Conservation (phyloP, 2,113 vertebrate genomes). For the Osmerus eperlanus region DNA sequence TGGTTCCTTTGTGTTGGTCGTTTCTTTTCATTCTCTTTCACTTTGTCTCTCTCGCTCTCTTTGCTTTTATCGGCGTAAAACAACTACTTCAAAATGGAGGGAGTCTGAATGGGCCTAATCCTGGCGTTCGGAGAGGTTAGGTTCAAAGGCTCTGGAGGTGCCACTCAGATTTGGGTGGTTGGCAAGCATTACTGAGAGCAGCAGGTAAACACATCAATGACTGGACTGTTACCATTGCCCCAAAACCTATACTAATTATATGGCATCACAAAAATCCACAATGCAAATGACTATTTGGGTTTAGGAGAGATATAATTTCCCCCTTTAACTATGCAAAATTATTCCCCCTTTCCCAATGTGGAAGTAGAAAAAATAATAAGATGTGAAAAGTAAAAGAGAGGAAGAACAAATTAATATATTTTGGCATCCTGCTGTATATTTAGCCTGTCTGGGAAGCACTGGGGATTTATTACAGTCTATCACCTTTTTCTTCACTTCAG, state of each 20-base stretch:
- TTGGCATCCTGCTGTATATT: slow-evolving; percentile 53
- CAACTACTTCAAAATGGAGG: slow-evolving; percentile 34
- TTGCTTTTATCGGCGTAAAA: slow-evolving; percentile 29
- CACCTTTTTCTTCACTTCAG: slow-evolving; percentile 46
- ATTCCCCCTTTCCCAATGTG: slow-evolving; percentile 34
- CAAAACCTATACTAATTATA: slow-evolving; percentile 26
- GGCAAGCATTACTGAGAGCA: background rate
- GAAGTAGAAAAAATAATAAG: slow-evolving; percentile 40
- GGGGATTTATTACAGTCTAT: slow-evolving; percentile 62
- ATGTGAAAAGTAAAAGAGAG: slow-evolving; percentile 40
- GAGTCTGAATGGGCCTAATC: slow-evolving; percentile 36
- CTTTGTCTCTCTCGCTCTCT: slow-evolving; percentile 21
- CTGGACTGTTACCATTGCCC: slow-evolving; percentile 5
- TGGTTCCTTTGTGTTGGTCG: background rate
- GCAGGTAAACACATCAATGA: slow-evolving; percentile 1
- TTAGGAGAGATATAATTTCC: slow-evolving; percentile 40
- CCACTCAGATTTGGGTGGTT: slow-evolving; percentile 20
- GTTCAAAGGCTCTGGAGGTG: slow-evolving; percentile 31
- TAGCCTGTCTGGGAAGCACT: slow-evolving; percentile 49
- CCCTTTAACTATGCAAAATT: slow-evolving; percentile 63
- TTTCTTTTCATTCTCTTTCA: slow-evolving; percentile 30
- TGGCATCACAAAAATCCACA: background rate
- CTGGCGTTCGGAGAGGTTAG: slow-evolving; percentile 10
- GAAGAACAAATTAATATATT: slow-evolving; percentile 37
- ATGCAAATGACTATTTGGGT: slow-evolving; percentile 53